These are phyloP conservation scores for Acropternis orthonyx DNA, from an alignment of 2,797 vertebrate species.

Conservation along the genomic window DNA sequence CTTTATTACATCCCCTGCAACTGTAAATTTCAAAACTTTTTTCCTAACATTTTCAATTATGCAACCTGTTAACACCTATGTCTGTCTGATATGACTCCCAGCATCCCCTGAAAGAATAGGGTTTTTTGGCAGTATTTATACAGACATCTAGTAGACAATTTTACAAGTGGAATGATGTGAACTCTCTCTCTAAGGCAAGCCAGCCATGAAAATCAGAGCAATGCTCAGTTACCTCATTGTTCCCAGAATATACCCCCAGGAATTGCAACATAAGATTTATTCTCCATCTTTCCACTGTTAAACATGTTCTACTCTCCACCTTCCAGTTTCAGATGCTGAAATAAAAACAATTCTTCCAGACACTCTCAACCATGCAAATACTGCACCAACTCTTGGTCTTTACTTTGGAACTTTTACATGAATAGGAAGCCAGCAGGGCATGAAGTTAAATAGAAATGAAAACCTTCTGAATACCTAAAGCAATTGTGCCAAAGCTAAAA, in stretches of 20 bases:
- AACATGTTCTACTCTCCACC: neutral
- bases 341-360: slow-evolving; percentile 12
- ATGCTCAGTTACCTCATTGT: neutral
- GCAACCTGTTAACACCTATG: neutral
- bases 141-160: neutral
- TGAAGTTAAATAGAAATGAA: neutral
- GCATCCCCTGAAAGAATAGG: neutral
- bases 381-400: neutral
- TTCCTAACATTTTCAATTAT: neutral
- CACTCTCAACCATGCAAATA: neutral
- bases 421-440: neutral
- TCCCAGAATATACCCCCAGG: slow-evolving; percentile 12
- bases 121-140: neutral
- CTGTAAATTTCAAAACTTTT: neutral
- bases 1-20: neutral
- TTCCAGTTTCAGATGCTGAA: neutral
- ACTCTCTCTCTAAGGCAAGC: neutral
- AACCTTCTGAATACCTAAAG: neutral
- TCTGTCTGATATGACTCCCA: neutral
- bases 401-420: neutral
- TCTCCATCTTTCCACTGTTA: neutral
- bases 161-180: neutral
- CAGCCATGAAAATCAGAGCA: neutral
- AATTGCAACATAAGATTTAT: neutral
- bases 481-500: neutral